Evolutionary conservation across 2,797 vertebrate species (phyloP).

Genomic region (Gorsachius magnificus): DNA sequence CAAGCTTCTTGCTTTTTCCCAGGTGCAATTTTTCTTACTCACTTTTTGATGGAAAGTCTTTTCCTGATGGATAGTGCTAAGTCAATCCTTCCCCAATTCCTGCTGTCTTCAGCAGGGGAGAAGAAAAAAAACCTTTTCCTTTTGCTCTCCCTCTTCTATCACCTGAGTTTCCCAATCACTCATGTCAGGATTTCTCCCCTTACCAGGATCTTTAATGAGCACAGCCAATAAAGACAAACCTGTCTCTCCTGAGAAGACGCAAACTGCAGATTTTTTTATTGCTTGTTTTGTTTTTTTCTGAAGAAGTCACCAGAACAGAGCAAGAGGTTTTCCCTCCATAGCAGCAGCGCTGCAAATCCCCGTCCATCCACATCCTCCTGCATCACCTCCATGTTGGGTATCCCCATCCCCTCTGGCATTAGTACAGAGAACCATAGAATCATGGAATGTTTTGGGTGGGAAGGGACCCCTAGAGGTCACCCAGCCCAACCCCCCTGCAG

Average conservation of each 20-base stretch:
- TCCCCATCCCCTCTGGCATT: rapidly evolving
- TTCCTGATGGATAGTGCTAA: conserved; percentile 48
- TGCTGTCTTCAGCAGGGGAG: conserved; percentile 53
- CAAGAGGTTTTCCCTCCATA: conserved; percentile 13
- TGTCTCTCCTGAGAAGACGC: not conserved
- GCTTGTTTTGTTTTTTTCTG: not conserved
- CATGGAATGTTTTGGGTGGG: no score
- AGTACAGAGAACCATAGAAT: not conserved
- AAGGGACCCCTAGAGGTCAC: no score
- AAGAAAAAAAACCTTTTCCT: not conserved
- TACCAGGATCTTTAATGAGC: not conserved
- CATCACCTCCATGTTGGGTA: rapidly evolving
- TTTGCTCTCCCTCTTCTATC: conserved; percentile 26
- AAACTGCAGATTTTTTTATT: not conserved
- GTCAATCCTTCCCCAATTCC: conserved; percentile 49
- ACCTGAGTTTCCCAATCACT: conserved; percentile 25
- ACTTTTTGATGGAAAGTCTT: conserved; percentile 60
- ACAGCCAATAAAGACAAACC: conserved; percentile 23
- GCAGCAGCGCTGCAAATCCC: not conserved
- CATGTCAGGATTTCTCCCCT: conserved; percentile 46
- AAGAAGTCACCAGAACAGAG: not conserved
- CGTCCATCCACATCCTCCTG: not conserved
- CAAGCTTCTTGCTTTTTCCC: not conserved
- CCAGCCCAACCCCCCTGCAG: no score
- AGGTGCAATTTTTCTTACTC: conserved; percentile 54